Evolutionary conservation across 2,113 vertebrate genomes (phyloP).

Genomic region (Alaudala cheleensis): DNA sequence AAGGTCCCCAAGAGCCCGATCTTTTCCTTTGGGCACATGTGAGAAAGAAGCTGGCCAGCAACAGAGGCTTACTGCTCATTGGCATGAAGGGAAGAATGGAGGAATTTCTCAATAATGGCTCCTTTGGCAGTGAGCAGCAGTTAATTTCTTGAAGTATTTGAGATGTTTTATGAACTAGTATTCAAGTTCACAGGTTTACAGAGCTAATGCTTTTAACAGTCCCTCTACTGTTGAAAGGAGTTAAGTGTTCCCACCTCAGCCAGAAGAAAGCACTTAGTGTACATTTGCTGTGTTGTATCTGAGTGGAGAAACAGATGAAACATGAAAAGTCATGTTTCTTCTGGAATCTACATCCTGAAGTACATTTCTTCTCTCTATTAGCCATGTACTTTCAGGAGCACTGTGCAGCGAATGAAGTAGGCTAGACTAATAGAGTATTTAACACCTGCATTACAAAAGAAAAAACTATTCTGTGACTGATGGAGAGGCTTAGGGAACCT

Average conservation of each 20-base stretch:
- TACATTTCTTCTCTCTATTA: background rate
- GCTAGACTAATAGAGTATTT: background rate
- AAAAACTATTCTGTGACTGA: background rate
- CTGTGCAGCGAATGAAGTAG: background rate
- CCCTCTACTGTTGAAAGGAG: background rate
- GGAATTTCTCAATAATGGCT: background rate
- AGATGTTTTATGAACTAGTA: background rate
- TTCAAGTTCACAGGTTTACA: background rate
- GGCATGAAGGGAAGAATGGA: background rate
- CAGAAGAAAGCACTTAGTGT: background rate
- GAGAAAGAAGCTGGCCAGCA: background rate
- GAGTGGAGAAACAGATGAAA: background rate
- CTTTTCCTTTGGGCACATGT: background rate
- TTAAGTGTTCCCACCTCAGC: background rate
- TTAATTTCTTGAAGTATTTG: background rate
- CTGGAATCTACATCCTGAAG: background rate
- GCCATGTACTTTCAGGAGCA: background rate
- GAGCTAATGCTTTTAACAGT: background rate
- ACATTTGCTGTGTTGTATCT: background rate
- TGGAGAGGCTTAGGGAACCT: background rate
- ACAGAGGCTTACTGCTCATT: background rate
- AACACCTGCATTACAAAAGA: background rate
- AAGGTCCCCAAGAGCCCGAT: background rate
- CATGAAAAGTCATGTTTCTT: background rate
- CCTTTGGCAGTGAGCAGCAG: background rate